A percentile compares a stretch with the other conserved stretches of the same genome.
These are phyloP conservation scores for Ophioninae sp. DNA, from an alignment of 2,888 invertebrate species.

Conservation along the genomic window DNA sequence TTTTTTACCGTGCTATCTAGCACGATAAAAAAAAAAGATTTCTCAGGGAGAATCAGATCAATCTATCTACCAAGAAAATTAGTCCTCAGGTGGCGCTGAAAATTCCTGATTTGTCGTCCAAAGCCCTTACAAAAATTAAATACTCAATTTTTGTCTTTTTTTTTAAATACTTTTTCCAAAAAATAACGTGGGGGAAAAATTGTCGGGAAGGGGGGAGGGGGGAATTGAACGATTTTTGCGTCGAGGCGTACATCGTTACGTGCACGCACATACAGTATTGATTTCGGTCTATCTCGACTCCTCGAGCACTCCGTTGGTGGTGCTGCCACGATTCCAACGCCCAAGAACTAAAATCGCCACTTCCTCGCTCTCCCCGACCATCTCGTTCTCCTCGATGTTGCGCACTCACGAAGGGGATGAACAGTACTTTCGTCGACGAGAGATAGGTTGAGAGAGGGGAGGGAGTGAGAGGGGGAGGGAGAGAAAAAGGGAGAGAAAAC, in stretches of 20 bases:
- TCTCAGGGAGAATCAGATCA: too few species aligned
- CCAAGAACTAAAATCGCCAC: constrained; percentile 74
- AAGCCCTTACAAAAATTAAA: not conserved
- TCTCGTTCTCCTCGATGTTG: constrained; percentile 35
- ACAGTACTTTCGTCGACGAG: constrained; percentile 19
- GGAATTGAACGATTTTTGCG: constrained; percentile 16
- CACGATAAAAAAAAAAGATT: too few species aligned
- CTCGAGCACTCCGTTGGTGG: constrained; percentile 67
- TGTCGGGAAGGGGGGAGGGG: not conserved
- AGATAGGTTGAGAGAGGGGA: not conserved
- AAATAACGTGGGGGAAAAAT: not conserved
- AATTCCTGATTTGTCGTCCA: not conserved
- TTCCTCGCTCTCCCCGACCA: constrained; percentile 22
- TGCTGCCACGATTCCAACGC: constrained; percentile 78
- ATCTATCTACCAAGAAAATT: too few species aligned
- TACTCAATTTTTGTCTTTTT: not conserved
- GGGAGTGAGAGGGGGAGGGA: not conserved
- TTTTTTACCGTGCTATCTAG: too few species aligned
- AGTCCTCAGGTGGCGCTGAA: not conserved
- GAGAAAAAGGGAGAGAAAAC: not conserved
- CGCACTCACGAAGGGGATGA: constrained; percentile 35
- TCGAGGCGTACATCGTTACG: constrained; percentile 63
- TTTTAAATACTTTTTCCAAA: not conserved
- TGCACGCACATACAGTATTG: constrained; percentile 78
- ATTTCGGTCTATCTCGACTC: constrained; percentile 71